A percentile compares a stretch with the other conserved stretches of the same genome.
Conservation (phyloP, 2,888 invertebrate genomes). For the Melanostoma mellinum region DNA sequence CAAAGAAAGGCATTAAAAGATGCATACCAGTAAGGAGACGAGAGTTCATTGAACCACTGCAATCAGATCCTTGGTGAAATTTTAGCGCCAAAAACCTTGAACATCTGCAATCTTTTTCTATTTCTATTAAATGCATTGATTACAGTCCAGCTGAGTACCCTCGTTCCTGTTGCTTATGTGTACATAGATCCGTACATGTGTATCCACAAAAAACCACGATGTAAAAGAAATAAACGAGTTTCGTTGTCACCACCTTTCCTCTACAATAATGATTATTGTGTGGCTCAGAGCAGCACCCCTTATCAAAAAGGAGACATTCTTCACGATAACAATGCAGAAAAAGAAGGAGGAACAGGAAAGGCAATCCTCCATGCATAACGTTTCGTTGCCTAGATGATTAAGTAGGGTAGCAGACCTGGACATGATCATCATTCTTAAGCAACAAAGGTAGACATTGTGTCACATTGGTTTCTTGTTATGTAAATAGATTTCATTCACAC, state of each 20-base stretch:
- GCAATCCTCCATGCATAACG: slow-evolving; percentile 54
- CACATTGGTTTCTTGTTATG: slow-evolving; percentile 58
- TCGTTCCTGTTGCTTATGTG: slow-evolving; percentile 48
- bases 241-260: slow-evolving; percentile 44
- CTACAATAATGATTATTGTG: slow-evolving; percentile 10
- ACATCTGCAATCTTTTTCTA: slow-evolving; percentile 54
- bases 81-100: slow-evolving; percentile 58
- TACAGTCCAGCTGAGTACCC: background rate
- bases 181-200: background rate
- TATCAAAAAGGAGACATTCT: slow-evolving; percentile 47
- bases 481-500: slow-evolving; percentile 55
- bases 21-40: slow-evolving; percentile 1
- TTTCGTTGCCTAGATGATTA: slow-evolving; percentile 24
- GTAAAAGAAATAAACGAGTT: slow-evolving; percentile 26
- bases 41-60: slow-evolving; percentile 27
- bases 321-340: slow-evolving; percentile 20
- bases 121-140: slow-evolving; percentile 28
- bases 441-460: slow-evolving; percentile 59
- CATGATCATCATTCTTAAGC: slow-evolving; percentile 36
- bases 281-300: slow-evolving; percentile 15
- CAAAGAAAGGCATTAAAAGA: background rate
- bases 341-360: slow-evolving; percentile 19
- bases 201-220: slow-evolving; percentile 25
- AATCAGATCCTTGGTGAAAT: background rate
- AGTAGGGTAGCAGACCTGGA: slow-evolving; percentile 28